A percentile compares a stretch with the other conserved stretches of the same genome.
These are phyloP conservation scores for Villa cingulata DNA, from an alignment of 2,888 invertebrate species.

Conservation along the genomic window DNA sequence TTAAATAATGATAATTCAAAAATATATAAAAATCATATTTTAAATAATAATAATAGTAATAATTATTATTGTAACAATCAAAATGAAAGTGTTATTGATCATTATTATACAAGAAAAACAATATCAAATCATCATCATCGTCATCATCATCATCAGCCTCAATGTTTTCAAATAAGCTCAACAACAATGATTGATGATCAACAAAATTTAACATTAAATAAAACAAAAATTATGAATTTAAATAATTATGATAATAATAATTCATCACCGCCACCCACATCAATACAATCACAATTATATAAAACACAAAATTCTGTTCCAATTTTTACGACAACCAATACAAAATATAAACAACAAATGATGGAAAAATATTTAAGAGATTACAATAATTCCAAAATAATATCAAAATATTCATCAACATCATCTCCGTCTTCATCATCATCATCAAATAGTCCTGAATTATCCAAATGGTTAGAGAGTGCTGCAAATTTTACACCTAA, in stretches of 20 bases:
- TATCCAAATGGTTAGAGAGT: constrained; percentile 63
- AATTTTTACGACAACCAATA: constrained; percentile 3
- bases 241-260: too few relatives aligned
- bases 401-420: constrained; percentile 2
- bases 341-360: constrained; percentile 45
- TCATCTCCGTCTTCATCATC: constrained; percentile 19
- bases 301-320: neutral
- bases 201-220: too few relatives aligned
- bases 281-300: constrained; percentile 10
- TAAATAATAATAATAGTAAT: constrained; percentile 2
- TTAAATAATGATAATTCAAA: neutral
- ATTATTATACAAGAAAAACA: constrained; percentile 24
- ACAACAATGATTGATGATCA: constrained; percentile 20
- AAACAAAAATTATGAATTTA: too few relatives aligned
- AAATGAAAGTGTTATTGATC: constrained; percentile 19
- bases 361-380: constrained; percentile 45
- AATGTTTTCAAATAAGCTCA: constrained; percentile 35
- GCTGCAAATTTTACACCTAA: constrained; percentile 59
- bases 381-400: constrained; percentile 10
- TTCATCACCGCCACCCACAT: constrained; percentile 29
- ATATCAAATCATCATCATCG: too few relatives aligned
- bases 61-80: constrained; percentile 3
- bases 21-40: neutral
- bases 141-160: too few relatives aligned
- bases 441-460: constrained; percentile 41